Percentiles rank a stretch among this genome's conserved stretches.
Conservation (phyloP, 1,140 invertebrate species). For the Scylla paramamosain region DNA sequence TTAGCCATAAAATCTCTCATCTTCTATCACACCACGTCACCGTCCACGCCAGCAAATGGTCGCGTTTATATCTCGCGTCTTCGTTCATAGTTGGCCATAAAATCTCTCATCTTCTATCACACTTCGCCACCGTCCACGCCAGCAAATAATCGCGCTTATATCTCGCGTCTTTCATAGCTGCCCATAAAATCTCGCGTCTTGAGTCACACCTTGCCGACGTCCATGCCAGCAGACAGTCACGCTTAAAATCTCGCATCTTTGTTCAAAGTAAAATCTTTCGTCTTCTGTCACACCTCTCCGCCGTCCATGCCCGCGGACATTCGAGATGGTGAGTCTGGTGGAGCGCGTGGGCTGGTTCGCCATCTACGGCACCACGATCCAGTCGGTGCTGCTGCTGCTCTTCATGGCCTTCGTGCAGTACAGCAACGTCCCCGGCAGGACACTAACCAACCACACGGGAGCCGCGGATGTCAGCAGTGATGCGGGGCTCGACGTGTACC, state of each 20-base stretch:
- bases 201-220: no score
- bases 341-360: constrained; percentile 53
- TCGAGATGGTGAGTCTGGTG: background rate
- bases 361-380: background rate
- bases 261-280: no score
- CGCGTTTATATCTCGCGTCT: background rate
- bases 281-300: no score
- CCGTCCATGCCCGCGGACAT: background rate
- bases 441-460: constrained; percentile 28
- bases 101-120: background rate
- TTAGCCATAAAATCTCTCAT: background rate
- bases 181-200: background rate
- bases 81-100: background rate
- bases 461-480: background rate
- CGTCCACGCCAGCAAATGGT: background rate
- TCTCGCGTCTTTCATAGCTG: background rate
- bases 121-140: no score
- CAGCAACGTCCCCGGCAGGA: constrained; percentile 31
- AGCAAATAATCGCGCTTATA: background rate
- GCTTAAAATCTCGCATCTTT: background rate
- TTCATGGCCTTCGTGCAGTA: constrained; percentile 57
- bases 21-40: no score
- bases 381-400: constrained; percentile 5
- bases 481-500: background rate
- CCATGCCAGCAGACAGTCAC: background rate